These are phyloP conservation scores for Meteorus sp. DNA, from an alignment of 1,140 invertebrate species.

Conservation along the genomic window DNA sequence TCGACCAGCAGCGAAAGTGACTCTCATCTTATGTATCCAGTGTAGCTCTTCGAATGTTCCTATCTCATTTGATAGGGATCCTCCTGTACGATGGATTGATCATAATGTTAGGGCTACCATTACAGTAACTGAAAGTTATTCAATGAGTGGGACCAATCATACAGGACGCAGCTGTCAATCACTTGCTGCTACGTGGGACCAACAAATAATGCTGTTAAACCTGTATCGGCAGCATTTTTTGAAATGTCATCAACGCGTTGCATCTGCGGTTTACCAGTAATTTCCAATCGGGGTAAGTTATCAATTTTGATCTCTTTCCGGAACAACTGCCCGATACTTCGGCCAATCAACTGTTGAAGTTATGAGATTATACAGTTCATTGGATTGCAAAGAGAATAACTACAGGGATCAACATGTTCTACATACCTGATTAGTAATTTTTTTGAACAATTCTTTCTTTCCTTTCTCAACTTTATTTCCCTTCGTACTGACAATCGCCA, in stretches of 20 bases:
- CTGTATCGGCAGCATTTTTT: constrained; percentile 53
- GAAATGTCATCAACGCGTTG: constrained; percentile 55
- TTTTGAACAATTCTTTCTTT: constrained; percentile 89
- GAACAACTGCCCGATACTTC: constrained; percentile 81
- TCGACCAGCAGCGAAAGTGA: constrained; percentile 15
- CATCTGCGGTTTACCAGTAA: constrained; percentile 61
- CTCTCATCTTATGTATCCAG: not conserved
- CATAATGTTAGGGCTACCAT: constrained; percentile 24
- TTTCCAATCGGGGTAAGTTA: constrained; percentile 71
- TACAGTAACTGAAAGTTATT: constrained; percentile 46
- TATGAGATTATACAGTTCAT: not conserved
- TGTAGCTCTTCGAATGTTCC: too few species aligned
- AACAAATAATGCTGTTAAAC: constrained; percentile 59
- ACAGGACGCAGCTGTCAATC: constrained; percentile 30
- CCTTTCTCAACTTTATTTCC: constrained; percentile 83
- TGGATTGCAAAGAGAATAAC: too few species aligned
- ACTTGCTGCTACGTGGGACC: constrained; percentile 53
- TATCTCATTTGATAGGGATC: not conserved
- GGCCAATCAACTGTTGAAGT: constrained; percentile 70
- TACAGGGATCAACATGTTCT: constrained; percentile 29
- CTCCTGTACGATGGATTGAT: not conserved
- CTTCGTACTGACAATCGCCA: constrained; percentile 68
- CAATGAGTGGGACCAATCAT: constrained; percentile 45
- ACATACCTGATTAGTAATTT: constrained; percentile 76
- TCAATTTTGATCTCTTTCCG: constrained; percentile 83